Evolutionary conservation across 1,140 invertebrate genomes (phyloP).

Genomic region (Zaprionus ghesquierei): DNA sequence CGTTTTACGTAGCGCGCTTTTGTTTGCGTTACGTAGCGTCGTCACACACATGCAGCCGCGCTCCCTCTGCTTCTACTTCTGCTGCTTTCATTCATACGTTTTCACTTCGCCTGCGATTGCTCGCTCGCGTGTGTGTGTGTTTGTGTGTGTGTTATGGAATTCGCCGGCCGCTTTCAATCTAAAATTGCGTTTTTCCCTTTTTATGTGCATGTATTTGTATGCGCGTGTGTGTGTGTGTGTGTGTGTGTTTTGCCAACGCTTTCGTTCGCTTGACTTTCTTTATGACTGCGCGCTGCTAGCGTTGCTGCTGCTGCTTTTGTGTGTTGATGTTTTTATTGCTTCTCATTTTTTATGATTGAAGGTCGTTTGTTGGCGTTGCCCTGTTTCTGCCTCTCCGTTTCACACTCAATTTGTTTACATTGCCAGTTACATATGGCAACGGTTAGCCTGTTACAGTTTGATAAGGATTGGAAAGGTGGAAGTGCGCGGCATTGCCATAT

Average conservation of each 20-base stretch:
- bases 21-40: constrained; percentile 38
- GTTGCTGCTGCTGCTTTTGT: constrained; percentile 20
- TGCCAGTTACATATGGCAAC: background rate
- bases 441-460: constrained; percentile 25
- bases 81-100: constrained; percentile 67
- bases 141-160: constrained; percentile 1
- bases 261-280: constrained; percentile 46
- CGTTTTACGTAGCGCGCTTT: constrained; percentile 37
- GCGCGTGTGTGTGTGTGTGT: background rate
- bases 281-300: constrained; percentile 25
- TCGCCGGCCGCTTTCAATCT: constrained; percentile 47
- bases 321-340: constrained; percentile 49
- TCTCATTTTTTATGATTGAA: constrained; percentile 67
- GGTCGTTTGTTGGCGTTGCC: constrained; percentile 47
- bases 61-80: background rate
- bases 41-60: constrained; percentile 34
- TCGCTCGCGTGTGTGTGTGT: constrained; percentile 4
- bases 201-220: constrained; percentile 22
- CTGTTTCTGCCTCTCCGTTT: constrained; percentile 18
- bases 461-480: constrained; percentile 10
- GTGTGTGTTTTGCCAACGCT: constrained; percentile 35
- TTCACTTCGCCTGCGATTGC: constrained; percentile 45
- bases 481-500: background rate
- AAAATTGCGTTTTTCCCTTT: constrained; percentile 65
- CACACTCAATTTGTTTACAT: constrained; percentile 31